phyloP scores from a whole-genome alignment of 1,140 invertebrate genomes.

The Octopus bimaculoides region DNA sequence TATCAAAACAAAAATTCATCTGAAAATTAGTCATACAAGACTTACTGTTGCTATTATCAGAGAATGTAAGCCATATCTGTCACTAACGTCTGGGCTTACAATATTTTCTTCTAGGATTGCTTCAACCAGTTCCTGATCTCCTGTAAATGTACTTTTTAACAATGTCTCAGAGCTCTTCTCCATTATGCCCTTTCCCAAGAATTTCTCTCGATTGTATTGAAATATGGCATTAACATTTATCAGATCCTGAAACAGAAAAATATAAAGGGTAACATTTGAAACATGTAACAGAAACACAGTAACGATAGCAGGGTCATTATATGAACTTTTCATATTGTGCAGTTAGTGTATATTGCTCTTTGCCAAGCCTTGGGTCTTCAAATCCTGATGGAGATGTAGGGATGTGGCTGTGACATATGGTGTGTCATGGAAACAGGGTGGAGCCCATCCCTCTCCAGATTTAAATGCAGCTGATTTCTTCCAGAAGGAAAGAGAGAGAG shows the following conservation, averaged over 20 bases:
- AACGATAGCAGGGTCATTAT: no score
- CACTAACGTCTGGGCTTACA: conserved; percentile 52
- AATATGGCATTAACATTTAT: neutral
- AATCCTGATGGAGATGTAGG: no score
- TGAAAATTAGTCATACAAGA: conserved; percentile 1
- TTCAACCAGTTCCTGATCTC: conserved; percentile 40
- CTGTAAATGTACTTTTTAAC: conserved; percentile 38
- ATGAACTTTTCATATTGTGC: no score
- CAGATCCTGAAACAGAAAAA: neutral
- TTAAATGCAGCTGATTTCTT: no score
- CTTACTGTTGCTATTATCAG: conserved; percentile 52
- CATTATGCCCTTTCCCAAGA: conserved; percentile 39
- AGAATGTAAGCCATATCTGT: conserved; percentile 47
- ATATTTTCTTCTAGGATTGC: conserved; percentile 40
- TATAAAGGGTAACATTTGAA: neutral
- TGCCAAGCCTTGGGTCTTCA: no score
- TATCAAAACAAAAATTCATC: no score
- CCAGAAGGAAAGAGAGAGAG: no score
- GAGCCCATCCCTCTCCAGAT: no score
- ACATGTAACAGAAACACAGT: no score
- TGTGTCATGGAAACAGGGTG: no score
- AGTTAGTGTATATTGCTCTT: no score
- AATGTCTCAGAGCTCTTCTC: conserved; percentile 47
- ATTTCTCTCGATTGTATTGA: conserved; percentile 31
- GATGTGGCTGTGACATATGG: no score